Percentiles rank a stretch among this genome's conserved stretches.
Conservation (phyloP, 2,888 invertebrate species). For the Protodeltote pygarga region DNA sequence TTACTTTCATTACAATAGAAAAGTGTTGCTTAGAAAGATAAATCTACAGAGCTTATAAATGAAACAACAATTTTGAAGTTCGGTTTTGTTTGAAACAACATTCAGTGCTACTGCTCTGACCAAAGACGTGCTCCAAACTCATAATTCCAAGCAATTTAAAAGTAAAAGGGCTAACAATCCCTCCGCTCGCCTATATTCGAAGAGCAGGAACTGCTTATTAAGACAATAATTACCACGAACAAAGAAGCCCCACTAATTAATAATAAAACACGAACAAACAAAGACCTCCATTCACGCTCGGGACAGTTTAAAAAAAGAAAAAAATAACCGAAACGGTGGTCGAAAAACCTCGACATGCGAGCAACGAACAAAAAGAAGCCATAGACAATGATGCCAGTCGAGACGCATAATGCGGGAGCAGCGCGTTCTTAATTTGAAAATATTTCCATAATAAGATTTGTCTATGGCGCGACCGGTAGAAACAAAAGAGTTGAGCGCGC, state of each 20-base stretch:
- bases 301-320: conserved; percentile 80
- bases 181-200: conserved; percentile 76
- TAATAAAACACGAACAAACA: conserved; percentile 87
- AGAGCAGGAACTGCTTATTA: conserved; percentile 86
- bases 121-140: conserved; percentile 60
- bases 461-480: conserved; percentile 81
- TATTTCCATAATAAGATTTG: conserved; percentile 87
- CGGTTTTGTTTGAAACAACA: conserved; percentile 31
- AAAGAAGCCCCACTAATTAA: conserved; percentile 86
- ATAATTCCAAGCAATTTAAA: conserved; percentile 69
- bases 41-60: too few relatives aligned
- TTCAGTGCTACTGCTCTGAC: conserved; percentile 29
- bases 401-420: conserved; percentile 87
- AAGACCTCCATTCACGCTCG: conserved; percentile 83
- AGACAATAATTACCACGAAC: conserved; percentile 87
- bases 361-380: conserved; percentile 81
- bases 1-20: not conserved
- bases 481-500: conserved; percentile 77
- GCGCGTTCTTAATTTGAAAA: conserved; percentile 86
- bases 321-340: conserved; percentile 85
- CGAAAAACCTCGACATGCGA: conserved; percentile 86
- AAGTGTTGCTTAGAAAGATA: not conserved
- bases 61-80: too few relatives aligned
- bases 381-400: conserved; percentile 86
- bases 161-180: conserved; percentile 76